These are phyloP conservation scores for Caenorhabditis imperialis DNA, from an alignment of 2,888 invertebrate species.

Conservation along the genomic window DNA sequence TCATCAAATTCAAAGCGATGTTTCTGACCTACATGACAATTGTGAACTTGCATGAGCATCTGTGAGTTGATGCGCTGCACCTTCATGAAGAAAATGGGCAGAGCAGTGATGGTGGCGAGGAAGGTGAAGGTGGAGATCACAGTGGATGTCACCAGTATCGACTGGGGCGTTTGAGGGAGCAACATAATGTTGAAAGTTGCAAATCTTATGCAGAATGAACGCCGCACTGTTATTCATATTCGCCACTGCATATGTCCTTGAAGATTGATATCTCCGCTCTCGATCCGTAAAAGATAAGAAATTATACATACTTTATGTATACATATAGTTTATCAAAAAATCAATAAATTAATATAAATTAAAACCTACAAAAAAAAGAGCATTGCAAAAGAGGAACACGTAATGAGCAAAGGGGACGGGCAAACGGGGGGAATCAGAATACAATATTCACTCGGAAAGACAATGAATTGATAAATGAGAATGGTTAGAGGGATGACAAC, in stretches of 20 bases:
- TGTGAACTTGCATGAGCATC: constrained; percentile 60
- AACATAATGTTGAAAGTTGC: no score
- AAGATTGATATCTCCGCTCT: background rate
- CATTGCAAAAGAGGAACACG: constrained; percentile 11
- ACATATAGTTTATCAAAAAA: constrained; percentile 7
- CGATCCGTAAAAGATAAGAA: constrained; percentile 1
- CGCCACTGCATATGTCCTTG: no score
- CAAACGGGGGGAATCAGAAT: no score
- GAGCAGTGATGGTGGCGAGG: constrained; percentile 48
- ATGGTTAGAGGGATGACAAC: constrained; percentile 21
- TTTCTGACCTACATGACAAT: constrained; percentile 60
- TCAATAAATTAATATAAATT: background rate
- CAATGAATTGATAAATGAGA: background rate
- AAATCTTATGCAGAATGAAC: no score
- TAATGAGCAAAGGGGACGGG: constrained; percentile 6
- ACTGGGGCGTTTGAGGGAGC: constrained; percentile 26
- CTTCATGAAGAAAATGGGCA: constrained; percentile 64
- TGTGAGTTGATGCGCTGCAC: constrained; percentile 62
- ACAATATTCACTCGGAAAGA: constrained; percentile 20
- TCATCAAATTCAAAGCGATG: no score
- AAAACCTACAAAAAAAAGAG: background rate
- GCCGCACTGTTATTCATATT: no score
- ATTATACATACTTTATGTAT: no score
- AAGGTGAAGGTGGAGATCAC: constrained; percentile 60
- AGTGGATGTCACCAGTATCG: constrained; percentile 56